These are phyloP conservation scores for Craterocephalus amniculus DNA, from an alignment of 2,797 vertebrate species.

Conservation along the genomic window DNA sequence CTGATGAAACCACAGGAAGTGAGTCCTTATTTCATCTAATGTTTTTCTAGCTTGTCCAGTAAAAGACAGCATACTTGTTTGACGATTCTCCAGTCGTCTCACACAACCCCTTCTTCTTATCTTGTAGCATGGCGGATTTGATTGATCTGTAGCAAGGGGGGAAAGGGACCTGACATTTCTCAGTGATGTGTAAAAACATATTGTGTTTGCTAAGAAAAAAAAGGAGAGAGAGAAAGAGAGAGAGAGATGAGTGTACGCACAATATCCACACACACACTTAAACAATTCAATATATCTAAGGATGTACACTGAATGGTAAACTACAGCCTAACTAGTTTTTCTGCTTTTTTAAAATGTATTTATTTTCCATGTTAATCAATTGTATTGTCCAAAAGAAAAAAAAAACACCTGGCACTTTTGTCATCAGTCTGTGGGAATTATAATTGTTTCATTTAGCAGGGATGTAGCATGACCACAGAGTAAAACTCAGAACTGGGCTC, in stretches of 20 bases:
- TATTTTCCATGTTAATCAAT: constrained; percentile 44
- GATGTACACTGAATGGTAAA: constrained; percentile 23
- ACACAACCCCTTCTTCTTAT: constrained; percentile 56
- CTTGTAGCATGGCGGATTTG: constrained; percentile 72
- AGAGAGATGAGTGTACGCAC: constrained; percentile 39
- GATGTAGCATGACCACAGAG: constrained; percentile 62
- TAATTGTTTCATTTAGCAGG: constrained; percentile 69
- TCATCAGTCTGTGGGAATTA: constrained; percentile 63
- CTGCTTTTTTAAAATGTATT: no score
- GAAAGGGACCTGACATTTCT: constrained; percentile 82
- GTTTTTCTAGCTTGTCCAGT: constrained; percentile 51
- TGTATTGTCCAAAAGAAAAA: constrained; percentile 41
- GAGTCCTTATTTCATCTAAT: constrained; percentile 62
- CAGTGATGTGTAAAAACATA: constrained; percentile 83
- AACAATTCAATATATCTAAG: constrained; percentile 17
- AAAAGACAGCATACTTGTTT: constrained; percentile 54
- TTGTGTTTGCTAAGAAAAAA: constrained; percentile 77
- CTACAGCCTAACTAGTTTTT: no score
- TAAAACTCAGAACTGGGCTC: constrained; percentile 59
- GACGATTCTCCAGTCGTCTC: constrained; percentile 46
- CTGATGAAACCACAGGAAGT: constrained; percentile 67
- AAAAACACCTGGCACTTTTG: constrained; percentile 61
- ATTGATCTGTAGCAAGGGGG: constrained; percentile 78
- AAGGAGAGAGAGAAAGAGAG: constrained; percentile 19
- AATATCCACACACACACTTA: constrained; percentile 13